Evolutionary conservation across 2,113 vertebrate genomes (phyloP), one percentile per base, ranked within the genome.

Genomic region (Ctenomys sociabilis): DNA sequence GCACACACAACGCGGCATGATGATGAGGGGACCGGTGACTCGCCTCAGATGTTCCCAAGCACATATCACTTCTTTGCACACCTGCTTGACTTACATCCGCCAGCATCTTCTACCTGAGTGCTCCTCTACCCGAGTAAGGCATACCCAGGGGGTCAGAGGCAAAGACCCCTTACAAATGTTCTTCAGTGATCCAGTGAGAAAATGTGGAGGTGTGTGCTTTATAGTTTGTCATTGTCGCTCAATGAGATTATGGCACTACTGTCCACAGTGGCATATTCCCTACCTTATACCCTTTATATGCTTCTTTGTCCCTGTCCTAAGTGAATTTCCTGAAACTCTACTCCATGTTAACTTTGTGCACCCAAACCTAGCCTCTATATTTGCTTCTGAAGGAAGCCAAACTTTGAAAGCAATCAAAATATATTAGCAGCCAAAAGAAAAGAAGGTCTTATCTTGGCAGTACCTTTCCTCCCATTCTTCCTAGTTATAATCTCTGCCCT

Each of bases 11-110:
- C 3, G 49, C 12, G 35, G 1, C 13, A 61, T 59, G 19, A n/a
- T 61, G 63, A 43, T 22, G 49, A 64, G 12, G 0, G 81, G n/a
- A 35, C 43, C 73, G 64, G 32, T 5, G 8, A 17, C 3, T 70
- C n/a, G n/a, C 30, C 0, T 7, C 9, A 30, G 6, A 3, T 7
- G 49, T 17, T 0, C 63, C 72, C 22, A 8, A 49, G 30, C 19
- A 3, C 3, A 9, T 66, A 54, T 5, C 61, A 72, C n/a, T 32
- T 95, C 1, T 70, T 61, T 17, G 16, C 19, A 68, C 7, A 32
- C 30, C 40, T 40, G 9, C 24, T 93, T 89, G 35, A 70, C 0
- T 86, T 73, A 63, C 7, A 80, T 24, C 12, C 16, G 9, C n/a
- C 19, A 78, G n/a, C 7, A 45, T 35, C 24, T 40, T 43, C 49